These are phyloP conservation scores for Podarcis siculus DNA, from an alignment of 2,797 vertebrate genomes.

Conservation along the genomic window DNA sequence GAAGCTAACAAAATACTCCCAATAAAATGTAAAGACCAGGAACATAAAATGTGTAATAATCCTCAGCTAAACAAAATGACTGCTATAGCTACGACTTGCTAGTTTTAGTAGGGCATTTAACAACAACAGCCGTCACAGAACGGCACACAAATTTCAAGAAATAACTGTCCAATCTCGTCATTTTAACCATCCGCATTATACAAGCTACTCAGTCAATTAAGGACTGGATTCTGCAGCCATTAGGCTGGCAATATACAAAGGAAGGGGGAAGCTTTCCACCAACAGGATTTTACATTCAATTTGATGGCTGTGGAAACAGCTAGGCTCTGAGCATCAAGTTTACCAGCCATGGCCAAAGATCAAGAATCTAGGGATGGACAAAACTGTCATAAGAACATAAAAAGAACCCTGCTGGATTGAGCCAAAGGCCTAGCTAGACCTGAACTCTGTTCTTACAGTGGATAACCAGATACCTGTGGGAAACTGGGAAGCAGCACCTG, in stretches of 20 bases:
- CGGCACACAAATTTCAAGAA: conserved; percentile 22
- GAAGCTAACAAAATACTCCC: conserved; percentile 41
- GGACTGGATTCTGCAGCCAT: rapidly evolving
- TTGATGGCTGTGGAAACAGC: background rate
- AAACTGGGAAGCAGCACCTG: no score
- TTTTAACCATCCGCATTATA: conserved; percentile 14
- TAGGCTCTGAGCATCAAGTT: background rate
- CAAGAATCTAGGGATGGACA: background rate
- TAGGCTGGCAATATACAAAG: background rate
- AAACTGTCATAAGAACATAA: no score
- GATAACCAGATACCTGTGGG: no score
- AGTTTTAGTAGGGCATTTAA: conserved; percentile 45
- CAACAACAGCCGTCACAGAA: background rate
- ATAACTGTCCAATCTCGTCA: background rate
- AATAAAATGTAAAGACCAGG: conserved; percentile 31
- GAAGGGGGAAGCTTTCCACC: background rate
- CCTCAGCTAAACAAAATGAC: conserved; percentile 30
- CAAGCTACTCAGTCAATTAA: conserved; percentile 24
- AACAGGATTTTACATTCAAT: background rate
- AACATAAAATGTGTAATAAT: conserved; percentile 32
- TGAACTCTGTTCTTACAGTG: no score
- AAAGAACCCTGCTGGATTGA: no score
- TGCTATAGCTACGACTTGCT: conserved; percentile 22
- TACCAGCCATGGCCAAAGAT: background rate
- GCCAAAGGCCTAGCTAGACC: no score